Evolutionary conservation across 2,797 vertebrate species (phyloP).

Genomic region (Myotis daubentonii): DNA sequence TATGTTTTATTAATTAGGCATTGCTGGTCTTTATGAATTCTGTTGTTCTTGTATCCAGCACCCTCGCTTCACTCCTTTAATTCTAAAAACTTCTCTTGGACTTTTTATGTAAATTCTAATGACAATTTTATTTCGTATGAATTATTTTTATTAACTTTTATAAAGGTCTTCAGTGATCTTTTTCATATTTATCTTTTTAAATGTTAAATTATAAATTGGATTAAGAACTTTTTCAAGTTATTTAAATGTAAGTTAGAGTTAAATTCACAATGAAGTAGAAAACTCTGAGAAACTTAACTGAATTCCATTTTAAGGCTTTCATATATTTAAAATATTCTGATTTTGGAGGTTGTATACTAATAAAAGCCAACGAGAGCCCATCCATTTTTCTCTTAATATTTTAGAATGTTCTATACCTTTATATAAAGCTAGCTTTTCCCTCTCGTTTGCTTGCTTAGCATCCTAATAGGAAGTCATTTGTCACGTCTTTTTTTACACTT

Average conservation of each 20-base stretch:
- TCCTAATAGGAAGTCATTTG: slow-evolving; percentile 39
- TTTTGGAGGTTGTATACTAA: neutral
- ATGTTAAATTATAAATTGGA: slow-evolving; percentile 38
- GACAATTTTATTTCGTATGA: slow-evolving; percentile 32
- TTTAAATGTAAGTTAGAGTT: slow-evolving; percentile 54
- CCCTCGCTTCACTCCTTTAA: neutral
- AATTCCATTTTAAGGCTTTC: slow-evolving; percentile 23
- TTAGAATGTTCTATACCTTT: slow-evolving; percentile 47
- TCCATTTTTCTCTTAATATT: slow-evolving; percentile 8
- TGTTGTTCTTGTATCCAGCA: neutral
- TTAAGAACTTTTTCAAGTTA: slow-evolving; percentile 40
- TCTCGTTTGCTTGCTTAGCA: neutral
- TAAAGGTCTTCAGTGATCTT: slow-evolving; percentile 19
- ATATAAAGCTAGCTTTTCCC: neutral
- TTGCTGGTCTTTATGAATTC: neutral
- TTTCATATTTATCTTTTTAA: slow-evolving; percentile 32
- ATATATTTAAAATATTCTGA: slow-evolving; percentile 9
- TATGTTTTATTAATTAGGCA: neutral
- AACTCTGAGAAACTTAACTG: slow-evolving; percentile 12
- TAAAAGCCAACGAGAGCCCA: neutral
- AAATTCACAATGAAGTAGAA: slow-evolving; percentile 41
- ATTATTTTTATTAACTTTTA: slow-evolving; percentile 51
- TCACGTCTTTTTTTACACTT: neutral
- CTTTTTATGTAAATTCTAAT: neutral
- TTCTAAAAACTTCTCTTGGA: slow-evolving; percentile 31